Percentiles rank a stretch among this genome's conserved stretches.
Evolutionary conservation across 2,113 vertebrate genomes (phyloP).

Genomic region (Gila orcuttii): DNA sequence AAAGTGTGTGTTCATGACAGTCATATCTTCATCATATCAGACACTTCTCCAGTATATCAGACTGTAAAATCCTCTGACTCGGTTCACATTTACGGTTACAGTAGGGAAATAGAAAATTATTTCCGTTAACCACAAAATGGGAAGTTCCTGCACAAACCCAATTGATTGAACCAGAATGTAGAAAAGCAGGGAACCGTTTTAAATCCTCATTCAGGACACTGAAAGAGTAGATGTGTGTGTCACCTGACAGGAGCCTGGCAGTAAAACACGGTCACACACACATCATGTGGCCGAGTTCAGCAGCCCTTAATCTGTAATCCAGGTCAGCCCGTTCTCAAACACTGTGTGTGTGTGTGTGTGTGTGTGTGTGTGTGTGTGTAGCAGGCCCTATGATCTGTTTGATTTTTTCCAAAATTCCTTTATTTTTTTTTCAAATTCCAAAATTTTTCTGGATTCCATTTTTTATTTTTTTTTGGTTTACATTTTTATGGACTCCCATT

Average conservation of each 20-base stretch:
- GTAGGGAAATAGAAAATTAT: not conserved
- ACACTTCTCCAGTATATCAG: no score
- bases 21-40: not conserved
- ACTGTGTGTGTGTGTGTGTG: not conserved
- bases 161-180: not conserved
- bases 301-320: conserved; percentile 41
- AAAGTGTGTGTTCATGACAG: not conserved
- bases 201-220: conserved; percentile 1
- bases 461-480: no score
- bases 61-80: not conserved
- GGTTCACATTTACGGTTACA: not conserved
- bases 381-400: no score
- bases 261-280: conserved; percentile 41
- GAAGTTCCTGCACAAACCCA: not conserved
- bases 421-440: no score
- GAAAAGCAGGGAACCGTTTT: not conserved
- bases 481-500: no score
- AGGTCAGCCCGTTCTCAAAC: conserved; percentile 13
- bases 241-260: conserved; percentile 4
- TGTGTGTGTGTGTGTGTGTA: no score
- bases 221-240: not conserved
- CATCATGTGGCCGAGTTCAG: conserved; percentile 43
- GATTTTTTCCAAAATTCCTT: no score
- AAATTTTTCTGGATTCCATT: no score
- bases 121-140: not conserved